These are phyloP conservation scores for Glareola pratincola DNA, from an alignment of 2,113 vertebrate species.

Conservation along the genomic window DNA sequence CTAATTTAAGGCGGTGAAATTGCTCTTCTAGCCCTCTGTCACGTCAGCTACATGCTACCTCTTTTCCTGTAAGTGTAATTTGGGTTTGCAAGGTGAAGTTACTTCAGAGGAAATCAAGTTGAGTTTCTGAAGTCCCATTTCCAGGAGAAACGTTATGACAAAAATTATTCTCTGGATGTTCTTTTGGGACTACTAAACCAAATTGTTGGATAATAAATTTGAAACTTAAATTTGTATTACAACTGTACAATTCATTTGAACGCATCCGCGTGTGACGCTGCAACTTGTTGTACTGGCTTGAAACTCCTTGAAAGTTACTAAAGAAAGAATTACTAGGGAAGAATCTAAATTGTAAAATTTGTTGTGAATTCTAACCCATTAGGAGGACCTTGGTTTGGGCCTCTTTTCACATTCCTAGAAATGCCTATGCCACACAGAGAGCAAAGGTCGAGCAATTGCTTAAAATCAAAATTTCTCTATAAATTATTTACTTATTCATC, in stretches of 20 bases:
- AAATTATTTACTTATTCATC: neutral
- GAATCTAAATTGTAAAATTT: neutral
- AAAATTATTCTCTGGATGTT: neutral
- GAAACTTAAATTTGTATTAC: neutral
- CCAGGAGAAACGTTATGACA: neutral
- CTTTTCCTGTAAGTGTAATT: neutral
- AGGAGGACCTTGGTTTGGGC: neutral
- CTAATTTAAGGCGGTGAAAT: neutral
- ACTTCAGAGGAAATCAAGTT: neutral
- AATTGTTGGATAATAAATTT: neutral
- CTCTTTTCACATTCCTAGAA: neutral
- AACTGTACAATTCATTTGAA: neutral
- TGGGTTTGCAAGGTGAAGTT: neutral
- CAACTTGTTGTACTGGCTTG: neutral
- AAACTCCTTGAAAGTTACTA: neutral
- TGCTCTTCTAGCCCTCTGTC: neutral
- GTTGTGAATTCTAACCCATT: neutral
- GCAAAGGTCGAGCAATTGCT: neutral
- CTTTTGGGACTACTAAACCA: neutral
- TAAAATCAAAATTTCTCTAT: neutral
- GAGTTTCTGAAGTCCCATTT: neutral
- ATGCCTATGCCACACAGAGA: rapidly evolving
- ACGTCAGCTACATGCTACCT: neutral
- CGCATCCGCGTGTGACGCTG: neutral
- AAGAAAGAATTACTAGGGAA: neutral